A percentile compares a stretch with the other conserved stretches of the same genome.
These are phyloP conservation scores for Archilochus colubris DNA, from an alignment of 2,113 vertebrate species.

Conservation along the genomic window DNA sequence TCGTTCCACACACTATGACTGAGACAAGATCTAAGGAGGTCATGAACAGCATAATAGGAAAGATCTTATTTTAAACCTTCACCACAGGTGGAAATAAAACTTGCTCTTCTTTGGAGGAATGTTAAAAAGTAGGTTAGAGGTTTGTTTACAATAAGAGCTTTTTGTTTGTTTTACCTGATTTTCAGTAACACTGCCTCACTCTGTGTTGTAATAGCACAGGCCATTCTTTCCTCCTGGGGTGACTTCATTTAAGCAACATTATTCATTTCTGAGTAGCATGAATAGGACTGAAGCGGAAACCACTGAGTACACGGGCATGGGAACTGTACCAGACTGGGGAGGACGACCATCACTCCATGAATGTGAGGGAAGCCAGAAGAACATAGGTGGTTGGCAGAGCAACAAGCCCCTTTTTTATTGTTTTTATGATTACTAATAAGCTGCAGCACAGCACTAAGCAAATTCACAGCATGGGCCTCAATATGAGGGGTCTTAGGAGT, in stretches of 20 bases:
- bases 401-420: neutral
- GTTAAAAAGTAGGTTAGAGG: conserved; percentile 62
- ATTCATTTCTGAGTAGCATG: neutral
- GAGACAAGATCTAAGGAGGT: conserved; percentile 66
- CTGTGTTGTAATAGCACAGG: neutral
- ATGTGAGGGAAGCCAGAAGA: neutral
- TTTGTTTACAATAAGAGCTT: conserved; percentile 55
- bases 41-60: conserved; percentile 49
- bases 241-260: neutral
- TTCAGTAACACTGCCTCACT: conserved; percentile 21
- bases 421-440: neutral
- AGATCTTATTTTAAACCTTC: conserved; percentile 70
- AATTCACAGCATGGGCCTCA: neutral
- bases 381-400: neutral
- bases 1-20: conserved; percentile 28
- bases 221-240: neutral
- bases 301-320: neutral
- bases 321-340: neutral
- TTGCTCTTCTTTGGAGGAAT: conserved; percentile 2
- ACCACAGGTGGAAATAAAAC: conserved; percentile 9
- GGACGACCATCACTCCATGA: fast-evolving
- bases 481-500: neutral
- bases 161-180: conserved; percentile 51
- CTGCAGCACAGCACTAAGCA: neutral
- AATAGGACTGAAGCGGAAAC: neutral